These are phyloP conservation scores for Pyrrhia umbra DNA, from an alignment of 2,888 invertebrate genomes.

Conservation along the genomic window DNA sequence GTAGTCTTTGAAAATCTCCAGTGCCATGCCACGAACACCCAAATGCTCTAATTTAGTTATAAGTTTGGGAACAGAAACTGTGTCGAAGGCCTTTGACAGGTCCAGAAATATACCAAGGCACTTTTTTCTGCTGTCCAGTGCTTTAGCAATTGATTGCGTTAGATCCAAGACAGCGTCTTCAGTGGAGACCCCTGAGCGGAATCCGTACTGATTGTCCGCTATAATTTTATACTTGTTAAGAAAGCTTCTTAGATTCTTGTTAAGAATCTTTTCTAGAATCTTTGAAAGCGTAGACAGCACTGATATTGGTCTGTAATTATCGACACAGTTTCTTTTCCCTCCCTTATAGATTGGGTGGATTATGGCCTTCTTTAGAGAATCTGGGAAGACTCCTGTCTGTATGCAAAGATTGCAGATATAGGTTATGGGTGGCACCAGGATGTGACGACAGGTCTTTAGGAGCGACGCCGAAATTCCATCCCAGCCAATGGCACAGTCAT, in stretches of 20 bases:
- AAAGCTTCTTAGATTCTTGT: not conserved
- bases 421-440: slow-evolving; percentile 1
- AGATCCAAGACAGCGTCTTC: not conserved
- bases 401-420: slow-evolving; percentile 1
- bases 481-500: not conserved
- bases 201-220: not conserved
- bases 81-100: too few species aligned
- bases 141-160: not conserved
- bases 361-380: not conserved
- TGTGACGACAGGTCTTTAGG: not conserved
- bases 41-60: not conserved
- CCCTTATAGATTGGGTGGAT: not conserved
- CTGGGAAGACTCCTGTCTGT: not conserved
- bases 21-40: not conserved
- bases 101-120: slow-evolving; percentile 1
- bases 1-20: not conserved
- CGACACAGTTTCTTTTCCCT: too few species aligned
- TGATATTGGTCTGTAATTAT: too few species aligned
- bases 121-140: not conserved
- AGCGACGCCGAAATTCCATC: not conserved
- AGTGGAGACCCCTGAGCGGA: not conserved
- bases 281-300: not conserved
- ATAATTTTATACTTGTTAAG: not conserved
- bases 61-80: too few species aligned
- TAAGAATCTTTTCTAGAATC: not conserved